These are phyloP conservation scores for Drosophila seguyi DNA, from an alignment of 1,140 invertebrate genomes.

Conservation along the genomic window DNA sequence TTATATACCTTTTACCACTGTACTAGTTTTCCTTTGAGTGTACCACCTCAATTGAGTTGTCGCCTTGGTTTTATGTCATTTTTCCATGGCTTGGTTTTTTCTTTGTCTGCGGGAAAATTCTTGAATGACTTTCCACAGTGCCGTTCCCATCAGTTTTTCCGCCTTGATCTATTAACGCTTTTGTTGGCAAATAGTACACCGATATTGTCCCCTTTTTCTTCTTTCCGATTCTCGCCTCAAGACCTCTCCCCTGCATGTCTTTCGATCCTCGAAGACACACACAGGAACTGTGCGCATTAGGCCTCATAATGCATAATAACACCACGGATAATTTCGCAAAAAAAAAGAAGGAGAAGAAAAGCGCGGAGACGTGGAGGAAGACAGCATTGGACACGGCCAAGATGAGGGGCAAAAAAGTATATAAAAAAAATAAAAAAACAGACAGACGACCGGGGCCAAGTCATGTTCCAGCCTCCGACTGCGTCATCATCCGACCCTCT, in stretches of 20 bases:
- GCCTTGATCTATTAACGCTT: slow-evolving; percentile 26
- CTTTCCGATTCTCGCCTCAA: neutral
- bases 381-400: slow-evolving; percentile 55
- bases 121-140: slow-evolving; percentile 37
- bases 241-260: neutral
- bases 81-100: slow-evolving; percentile 7
- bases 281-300: slow-evolving; percentile 78
- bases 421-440: neutral
- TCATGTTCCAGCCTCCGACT: slow-evolving; percentile 32
- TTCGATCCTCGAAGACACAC: slow-evolving; percentile 36
- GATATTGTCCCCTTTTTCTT: neutral
- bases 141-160: slow-evolving; percentile 10
- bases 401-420: slow-evolving; percentile 7
- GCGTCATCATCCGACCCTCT: slow-evolving; percentile 35
- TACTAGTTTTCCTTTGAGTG: neutral
- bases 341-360: slow-evolving; percentile 47
- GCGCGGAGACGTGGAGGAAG: slow-evolving; percentile 1
- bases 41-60: slow-evolving; percentile 59
- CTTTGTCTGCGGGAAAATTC: slow-evolving; percentile 23
- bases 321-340: slow-evolving; percentile 75
- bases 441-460: slow-evolving; percentile 4
- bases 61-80: slow-evolving; percentile 2
- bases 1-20: too few relatives aligned
- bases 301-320: slow-evolving; percentile 77
- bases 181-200: slow-evolving; percentile 30